phyloP scores from a whole-genome alignment of 2,113 vertebrate species.

The Scortum barcoo region DNA sequence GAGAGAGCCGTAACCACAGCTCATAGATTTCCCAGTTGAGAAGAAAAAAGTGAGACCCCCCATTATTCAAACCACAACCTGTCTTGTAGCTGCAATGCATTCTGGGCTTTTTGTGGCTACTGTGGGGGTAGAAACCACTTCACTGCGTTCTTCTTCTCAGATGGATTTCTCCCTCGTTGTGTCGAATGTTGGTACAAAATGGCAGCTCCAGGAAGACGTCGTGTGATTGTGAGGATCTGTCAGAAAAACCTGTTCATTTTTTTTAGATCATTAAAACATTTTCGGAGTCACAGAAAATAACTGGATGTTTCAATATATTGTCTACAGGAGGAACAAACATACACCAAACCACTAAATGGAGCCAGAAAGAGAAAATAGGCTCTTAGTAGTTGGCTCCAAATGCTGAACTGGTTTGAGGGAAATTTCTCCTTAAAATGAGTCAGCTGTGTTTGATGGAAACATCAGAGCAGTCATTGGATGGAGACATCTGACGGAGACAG shows the following conservation, averaged over 20 bases:
- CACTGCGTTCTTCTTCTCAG: background rate
- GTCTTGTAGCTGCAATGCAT: background rate
- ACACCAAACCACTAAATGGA: background rate
- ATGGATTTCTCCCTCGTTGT: background rate
- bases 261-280: constrained; percentile 1
- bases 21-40: background rate
- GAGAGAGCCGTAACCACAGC: background rate
- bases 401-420: background rate
- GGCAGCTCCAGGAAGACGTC: background rate
- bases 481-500: constrained; percentile 39
- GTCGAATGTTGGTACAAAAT: background rate
- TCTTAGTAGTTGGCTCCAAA: constrained; percentile 3
- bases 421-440: constrained; percentile 9
- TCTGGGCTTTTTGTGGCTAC: background rate
- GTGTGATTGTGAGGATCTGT: constrained; percentile 23
- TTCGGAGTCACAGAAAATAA: background rate
- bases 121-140: background rate
- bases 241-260: background rate
- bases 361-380: background rate
- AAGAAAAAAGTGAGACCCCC: background rate
- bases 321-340: background rate
- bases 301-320: background rate
- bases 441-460: constrained; percentile 26
- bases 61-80: constrained; percentile 16
- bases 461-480: constrained; percentile 40